Percentiles rank a stretch among this genome's conserved stretches.
Evolutionary conservation across 1,140 invertebrate species (phyloP).

Genomic region (Neotoxoptera formosana): DNA sequence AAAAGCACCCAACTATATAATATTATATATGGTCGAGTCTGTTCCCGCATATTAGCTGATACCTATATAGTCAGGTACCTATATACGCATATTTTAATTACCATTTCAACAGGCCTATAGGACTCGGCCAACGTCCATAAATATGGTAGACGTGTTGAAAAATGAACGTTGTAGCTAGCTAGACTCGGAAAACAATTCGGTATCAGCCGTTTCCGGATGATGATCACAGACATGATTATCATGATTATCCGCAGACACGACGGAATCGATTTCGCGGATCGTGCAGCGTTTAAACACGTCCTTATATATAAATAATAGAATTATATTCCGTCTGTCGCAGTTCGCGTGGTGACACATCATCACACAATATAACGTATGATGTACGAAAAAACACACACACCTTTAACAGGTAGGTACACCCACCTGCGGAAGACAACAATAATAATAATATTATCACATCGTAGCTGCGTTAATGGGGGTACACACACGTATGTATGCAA

Average conservation of each 20-base stretch:
- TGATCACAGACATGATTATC: too few species aligned
- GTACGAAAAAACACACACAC: background rate
- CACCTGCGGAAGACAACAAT: background rate
- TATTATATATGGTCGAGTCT: background rate
- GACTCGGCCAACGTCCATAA: background rate
- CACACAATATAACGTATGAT: background rate
- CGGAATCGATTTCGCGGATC: background rate
- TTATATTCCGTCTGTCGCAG: background rate
- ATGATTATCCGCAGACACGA: too few species aligned
- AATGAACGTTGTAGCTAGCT: too few species aligned
- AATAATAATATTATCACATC: background rate
- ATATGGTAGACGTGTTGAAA: background rate
- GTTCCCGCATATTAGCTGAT: background rate
- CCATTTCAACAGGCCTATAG: background rate
- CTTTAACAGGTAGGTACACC: background rate
- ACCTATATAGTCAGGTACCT: background rate
- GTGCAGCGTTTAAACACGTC: background rate
- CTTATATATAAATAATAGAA: too few species aligned
- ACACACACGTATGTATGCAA: background rate
- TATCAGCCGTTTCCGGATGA: background rate
- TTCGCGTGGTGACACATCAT: background rate
- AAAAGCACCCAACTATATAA: background rate
- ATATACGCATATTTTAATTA: background rate
- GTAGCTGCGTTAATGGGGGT: background rate
- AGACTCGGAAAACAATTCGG: too few species aligned